Conservation (phyloP, 1,140 invertebrate species). For the Asbolus verrucosus region DNA sequence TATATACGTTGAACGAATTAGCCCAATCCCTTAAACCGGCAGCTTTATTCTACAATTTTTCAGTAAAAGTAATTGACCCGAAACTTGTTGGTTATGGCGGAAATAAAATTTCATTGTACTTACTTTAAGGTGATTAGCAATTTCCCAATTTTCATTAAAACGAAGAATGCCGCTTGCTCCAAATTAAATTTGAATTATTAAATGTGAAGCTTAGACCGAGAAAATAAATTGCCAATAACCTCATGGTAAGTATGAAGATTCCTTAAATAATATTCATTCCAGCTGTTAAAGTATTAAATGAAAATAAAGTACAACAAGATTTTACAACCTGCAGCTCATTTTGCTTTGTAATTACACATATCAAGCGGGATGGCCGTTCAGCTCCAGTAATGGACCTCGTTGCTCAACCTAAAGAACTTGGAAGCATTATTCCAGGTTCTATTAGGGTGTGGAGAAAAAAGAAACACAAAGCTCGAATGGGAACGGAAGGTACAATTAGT, state of each 20-base stretch:
- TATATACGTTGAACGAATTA: not conserved
- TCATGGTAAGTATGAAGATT: slow-evolving; percentile 13
- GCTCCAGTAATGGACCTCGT: too few species aligned
- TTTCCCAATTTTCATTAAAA: slow-evolving; percentile 37
- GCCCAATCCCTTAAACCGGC: not conserved
- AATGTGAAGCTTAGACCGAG: slow-evolving; percentile 31
- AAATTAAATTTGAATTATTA: slow-evolving; percentile 40
- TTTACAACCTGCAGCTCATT: not conserved
- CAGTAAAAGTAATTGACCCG: slow-evolving; percentile 9
- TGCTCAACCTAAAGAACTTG: too few species aligned
- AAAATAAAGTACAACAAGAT: not conserved
- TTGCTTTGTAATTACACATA: too few species aligned
- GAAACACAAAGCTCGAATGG: too few species aligned
- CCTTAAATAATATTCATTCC: slow-evolving; percentile 29
- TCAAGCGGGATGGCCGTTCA: too few species aligned
- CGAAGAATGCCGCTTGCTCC: slow-evolving; percentile 32
- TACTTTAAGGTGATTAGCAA: slow-evolving; percentile 34
- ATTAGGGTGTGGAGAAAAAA: too few species aligned
- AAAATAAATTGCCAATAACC: slow-evolving; percentile 35
- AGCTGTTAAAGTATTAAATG: not conserved
- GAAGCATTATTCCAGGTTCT: too few species aligned
- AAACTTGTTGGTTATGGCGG: not conserved
- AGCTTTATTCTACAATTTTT: slow-evolving; percentile 1
- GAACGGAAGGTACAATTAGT: too few species aligned
- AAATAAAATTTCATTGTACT: slow-evolving; percentile 27